phyloP scores from a whole-genome alignment of 2,888 invertebrate species.

The Acholoe squamosa region DNA sequence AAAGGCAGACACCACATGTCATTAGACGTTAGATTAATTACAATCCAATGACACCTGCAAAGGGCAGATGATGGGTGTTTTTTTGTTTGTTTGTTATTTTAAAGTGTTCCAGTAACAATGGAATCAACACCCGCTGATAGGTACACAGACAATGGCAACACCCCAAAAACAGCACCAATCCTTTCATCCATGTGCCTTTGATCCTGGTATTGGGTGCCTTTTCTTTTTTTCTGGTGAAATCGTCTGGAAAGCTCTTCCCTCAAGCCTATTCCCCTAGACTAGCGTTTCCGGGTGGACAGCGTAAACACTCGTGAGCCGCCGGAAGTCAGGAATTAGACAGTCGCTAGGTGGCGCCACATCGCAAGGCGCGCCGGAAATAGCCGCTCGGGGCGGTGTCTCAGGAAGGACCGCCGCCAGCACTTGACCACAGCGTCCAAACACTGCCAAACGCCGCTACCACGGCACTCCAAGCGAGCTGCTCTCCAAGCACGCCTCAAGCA shows the following conservation, averaged over 20 bases:
- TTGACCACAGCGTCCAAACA: not conserved
- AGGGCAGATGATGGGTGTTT: no score
- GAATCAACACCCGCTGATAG: no score
- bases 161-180: no score
- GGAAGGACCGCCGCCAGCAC: constrained; percentile 23
- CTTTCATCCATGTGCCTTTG: no score
- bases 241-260: not conserved
- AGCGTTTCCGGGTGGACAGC: not conserved
- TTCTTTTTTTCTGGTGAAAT: not conserved
- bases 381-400: not conserved
- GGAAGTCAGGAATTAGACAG: not conserved
- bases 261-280: constrained; percentile 9
- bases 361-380: not conserved
- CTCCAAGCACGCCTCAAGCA: not conserved
- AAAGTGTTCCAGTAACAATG: no score
- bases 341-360: constrained; percentile 18
- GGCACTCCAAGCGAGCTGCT: not conserved
- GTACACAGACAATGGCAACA: no score
- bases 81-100: no score
- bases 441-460: not conserved
- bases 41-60: not conserved
- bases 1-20: not conserved
- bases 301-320: not conserved
- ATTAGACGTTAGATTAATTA: not conserved
- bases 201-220: not conserved